Evolutionary conservation across 1,140 invertebrate genomes (phyloP), one percentile per base, ranked within the genome.

Genomic region (Drosophila ambigua): DNA sequence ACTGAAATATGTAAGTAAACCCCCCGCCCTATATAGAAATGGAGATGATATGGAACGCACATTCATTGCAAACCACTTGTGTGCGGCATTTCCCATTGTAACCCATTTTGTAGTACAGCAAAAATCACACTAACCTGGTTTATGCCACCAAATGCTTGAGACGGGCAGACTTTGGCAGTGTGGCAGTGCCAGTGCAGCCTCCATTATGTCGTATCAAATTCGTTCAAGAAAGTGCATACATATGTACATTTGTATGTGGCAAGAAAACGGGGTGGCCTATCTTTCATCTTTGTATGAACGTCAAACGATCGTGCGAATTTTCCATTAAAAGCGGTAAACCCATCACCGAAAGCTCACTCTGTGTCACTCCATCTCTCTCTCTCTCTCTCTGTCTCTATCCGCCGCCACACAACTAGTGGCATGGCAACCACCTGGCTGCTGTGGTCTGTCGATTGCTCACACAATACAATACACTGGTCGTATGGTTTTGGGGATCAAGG

Each of bases 41-140:
- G 35, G 11, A 39, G 35, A 39, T 39, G 35, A 39, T 39, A 39
- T 35, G 58, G 46, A 24, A 45, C 60, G 58, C 71, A 68, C 46
- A 26, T 61, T 73, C 72, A 71, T 65, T 51, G 50, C 74, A 53
- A 80, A 75, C 82, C 81, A 80, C 77, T 85, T 81, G 73, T 82
- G 71, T 69, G 60, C 57, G 60, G 63, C 58, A 50, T 49, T 51
- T 46, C 66, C 65, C 67, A 77, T 69, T 77, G 64, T 69, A 77
- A 83, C 83, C 82, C 75, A 87, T 87, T 87, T 84, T 69, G 64
- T 72, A 79, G 66, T 76, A 79, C 73, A 75, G 77, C 79, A 77
- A 88, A 72, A 83, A 88, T 79, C 83, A 88, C 74, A 87, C 83
- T 87, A 87, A 87, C 83, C 83, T 87, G 83, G 76, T 88, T 87